Conservation (phyloP, 2,797 vertebrate species). For the Labroides dimidiatus region DNA sequence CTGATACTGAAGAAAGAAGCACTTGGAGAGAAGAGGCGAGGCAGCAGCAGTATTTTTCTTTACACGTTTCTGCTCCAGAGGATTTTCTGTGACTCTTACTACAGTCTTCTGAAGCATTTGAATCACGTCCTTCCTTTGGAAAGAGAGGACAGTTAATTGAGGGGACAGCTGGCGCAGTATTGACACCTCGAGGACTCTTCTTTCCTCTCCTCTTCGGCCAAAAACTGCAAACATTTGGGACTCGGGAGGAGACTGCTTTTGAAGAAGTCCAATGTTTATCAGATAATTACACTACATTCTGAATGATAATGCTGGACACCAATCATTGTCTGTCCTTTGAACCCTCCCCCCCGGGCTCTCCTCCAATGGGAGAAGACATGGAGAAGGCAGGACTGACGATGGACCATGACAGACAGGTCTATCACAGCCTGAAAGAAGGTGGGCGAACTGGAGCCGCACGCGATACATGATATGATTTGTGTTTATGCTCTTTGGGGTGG, state of each 20-base stretch:
- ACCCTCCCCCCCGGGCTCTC: slow-evolving; percentile 76
- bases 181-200: slow-evolving; percentile 37
- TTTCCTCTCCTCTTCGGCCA: not conserved
- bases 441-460: slow-evolving; percentile 54
- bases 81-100: slow-evolving; percentile 27
- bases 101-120: slow-evolving; percentile 41
- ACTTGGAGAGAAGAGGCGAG: slow-evolving; percentile 23
- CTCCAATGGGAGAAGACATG: slow-evolving; percentile 76
- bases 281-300: slow-evolving; percentile 53
- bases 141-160: slow-evolving; percentile 35
- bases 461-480: slow-evolving; percentile 39
- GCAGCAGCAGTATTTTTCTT: slow-evolving; percentile 22
- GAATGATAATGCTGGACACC: slow-evolving; percentile 85
- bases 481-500: slow-evolving; percentile 35
- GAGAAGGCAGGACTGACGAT: slow-evolving; percentile 74
- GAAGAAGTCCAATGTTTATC: slow-evolving; percentile 59
- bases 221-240: slow-evolving; percentile 28
- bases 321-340: slow-evolving; percentile 83
- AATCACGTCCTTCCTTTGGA: slow-evolving; percentile 24
- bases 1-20: slow-evolving; percentile 41
- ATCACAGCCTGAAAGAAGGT: slow-evolving; percentile 88
- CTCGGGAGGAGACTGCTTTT: slow-evolving; percentile 29
- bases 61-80: slow-evolving; percentile 8
- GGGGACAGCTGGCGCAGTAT: slow-evolving; percentile 43
- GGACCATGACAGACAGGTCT: slow-evolving; percentile 81